Percentiles rank a stretch among this genome's conserved stretches.
Evolutionary conservation across 2,888 invertebrate genomes (phyloP).

Genomic region (Quadroppia sp.): DNA sequence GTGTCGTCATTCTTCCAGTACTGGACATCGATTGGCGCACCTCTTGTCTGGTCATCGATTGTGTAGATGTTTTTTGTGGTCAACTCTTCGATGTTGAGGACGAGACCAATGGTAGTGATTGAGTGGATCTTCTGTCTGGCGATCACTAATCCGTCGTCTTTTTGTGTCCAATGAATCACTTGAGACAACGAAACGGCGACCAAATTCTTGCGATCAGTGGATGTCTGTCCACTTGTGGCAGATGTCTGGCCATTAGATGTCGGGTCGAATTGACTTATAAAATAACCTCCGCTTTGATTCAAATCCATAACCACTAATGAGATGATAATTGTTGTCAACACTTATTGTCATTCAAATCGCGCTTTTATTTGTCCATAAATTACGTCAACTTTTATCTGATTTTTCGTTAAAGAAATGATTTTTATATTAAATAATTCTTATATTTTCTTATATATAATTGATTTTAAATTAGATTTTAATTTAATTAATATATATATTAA

Average conservation of each 20-base stretch:
- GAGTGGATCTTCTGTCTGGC: conserved; percentile 39
- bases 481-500: no score
- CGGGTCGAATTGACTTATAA: conserved; percentile 13
- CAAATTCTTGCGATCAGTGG: conserved; percentile 18
- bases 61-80: conserved; percentile 46
- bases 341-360: no score
- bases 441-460: no score
- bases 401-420: no score
- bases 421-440: no score
- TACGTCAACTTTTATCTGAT: no score
- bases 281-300: conserved; percentile 27
- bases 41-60: conserved; percentile 45
- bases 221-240: background rate
- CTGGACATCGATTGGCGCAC: conserved; percentile 46
- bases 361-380: no score
- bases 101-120: conserved; percentile 45
- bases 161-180: conserved; percentile 51
- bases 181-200: conserved; percentile 51
- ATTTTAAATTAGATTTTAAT: no score
- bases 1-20: conserved; percentile 41
- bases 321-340: no score
- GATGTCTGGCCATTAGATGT: background rate
- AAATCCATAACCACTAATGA: no score
- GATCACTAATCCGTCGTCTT: conserved; percentile 42
- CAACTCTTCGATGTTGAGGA: conserved; percentile 44